Conservation (phyloP, 2,888 invertebrate species). For the Drosophila planitibia region DNA sequence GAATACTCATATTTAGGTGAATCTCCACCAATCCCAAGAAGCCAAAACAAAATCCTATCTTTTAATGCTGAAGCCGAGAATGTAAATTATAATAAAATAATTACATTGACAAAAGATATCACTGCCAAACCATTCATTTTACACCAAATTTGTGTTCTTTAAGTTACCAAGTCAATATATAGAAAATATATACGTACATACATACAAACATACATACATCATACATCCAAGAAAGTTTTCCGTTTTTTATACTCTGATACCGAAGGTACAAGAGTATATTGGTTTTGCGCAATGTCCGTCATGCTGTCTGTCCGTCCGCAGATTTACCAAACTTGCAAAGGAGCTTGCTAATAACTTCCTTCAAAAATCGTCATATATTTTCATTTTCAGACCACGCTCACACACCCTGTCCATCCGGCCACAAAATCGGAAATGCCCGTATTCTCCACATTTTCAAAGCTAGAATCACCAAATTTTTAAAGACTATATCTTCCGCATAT, state of each 20-base stretch:
- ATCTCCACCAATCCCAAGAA: constrained; percentile 28
- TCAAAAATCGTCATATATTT: not conserved
- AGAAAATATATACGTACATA: constrained; percentile 5
- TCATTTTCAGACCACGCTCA: not conserved
- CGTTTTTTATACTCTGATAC: constrained; percentile 1
- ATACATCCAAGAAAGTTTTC: constrained; percentile 9
- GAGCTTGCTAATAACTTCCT: not conserved
- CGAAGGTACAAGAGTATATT: not conserved
- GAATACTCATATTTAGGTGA: constrained; percentile 57
- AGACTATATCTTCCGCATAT: not conserved
- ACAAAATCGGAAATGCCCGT: not conserved
- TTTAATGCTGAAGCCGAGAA: constrained; percentile 18
- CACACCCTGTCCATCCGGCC: not conserved
- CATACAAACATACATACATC: constrained; percentile 7
- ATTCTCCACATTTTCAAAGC: not conserved
- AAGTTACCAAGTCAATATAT: constrained; percentile 10
- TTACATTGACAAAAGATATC: constrained; percentile 11
- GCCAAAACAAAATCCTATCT: constrained; percentile 11
- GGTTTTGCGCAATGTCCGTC: not conserved
- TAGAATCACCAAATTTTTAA: not conserved
- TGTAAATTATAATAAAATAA: constrained; percentile 5
- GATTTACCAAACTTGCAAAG: not conserved
- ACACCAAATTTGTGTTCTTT: constrained; percentile 13
- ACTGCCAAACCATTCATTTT: constrained; percentile 40
- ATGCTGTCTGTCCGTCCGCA: not conserved